Base-by-base conservation (phyloP, 2,888 invertebrate species). In the Agriotes lineatus region DNA sequence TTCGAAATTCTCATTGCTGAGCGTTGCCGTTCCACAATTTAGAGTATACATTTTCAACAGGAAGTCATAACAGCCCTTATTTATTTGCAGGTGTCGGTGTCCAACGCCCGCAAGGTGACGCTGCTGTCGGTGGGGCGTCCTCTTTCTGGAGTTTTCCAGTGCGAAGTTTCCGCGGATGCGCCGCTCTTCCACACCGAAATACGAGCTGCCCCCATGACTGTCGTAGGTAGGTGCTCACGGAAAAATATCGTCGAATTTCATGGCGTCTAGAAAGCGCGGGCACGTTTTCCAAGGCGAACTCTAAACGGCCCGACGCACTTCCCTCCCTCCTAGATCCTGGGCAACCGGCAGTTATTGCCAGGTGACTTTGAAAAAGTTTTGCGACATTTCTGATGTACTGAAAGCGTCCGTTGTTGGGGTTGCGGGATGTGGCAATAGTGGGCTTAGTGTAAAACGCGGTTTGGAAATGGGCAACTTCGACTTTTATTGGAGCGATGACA, bases 81-180 rank as follows among this genome's bases (percentile, higher is more conserved):
- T 33, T 50, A 45, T 30, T 70, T 82, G 30, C 87, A 91, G 92
- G 83, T 90, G 67, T 87, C 88, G 2, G 88, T 88, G 76, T 92
- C 92, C 10, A 90, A 91, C 79, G 87, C 88, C 75, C 88, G 90
- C 77, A 88, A 89, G 80, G 92, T 93, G 71, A 88, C 90, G 18
- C 85, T 93, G 75, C 86, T 90, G 75, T 88, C 91, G 77, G 88
- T 92, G 77, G 89, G 89, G 77, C 86, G 90, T 48, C 87, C 89
- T 10, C 86, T 91, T 73, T 89, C 90, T 67, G 92, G 92, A 1
- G 84, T 85, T 73, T 93, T 91, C 85, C 91, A 90, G 83, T 93
- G 92, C 81, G 92, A 92, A 79, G 91, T 92, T 60, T 90, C 92
- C 0, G 91, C 91, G 0, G 92, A 92, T 76, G 88, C 88, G 0